These are phyloP conservation scores for Siniperca knerii DNA, from an alignment of 2,113 vertebrate genomes.

Conservation along the genomic window DNA sequence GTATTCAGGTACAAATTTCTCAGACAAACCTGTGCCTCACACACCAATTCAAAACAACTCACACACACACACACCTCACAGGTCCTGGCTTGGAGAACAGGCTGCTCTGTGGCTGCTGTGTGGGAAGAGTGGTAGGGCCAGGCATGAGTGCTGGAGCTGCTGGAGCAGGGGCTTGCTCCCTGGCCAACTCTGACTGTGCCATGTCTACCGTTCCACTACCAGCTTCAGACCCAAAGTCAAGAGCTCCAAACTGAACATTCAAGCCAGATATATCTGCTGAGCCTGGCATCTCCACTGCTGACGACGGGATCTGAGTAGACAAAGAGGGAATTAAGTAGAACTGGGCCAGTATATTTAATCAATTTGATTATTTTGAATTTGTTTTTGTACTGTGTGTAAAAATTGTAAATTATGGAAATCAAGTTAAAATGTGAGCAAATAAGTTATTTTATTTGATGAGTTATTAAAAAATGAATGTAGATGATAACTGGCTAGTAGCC, in stretches of 20 bases:
- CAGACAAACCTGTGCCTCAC: neutral
- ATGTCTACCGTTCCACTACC: slow-evolving; percentile 83
- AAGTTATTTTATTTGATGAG: too few relatives aligned
- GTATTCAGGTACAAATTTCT: neutral
- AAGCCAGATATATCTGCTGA: slow-evolving; percentile 91
- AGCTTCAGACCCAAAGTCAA: slow-evolving; percentile 95
- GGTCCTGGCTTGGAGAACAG: slow-evolving; percentile 91
- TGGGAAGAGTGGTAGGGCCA: slow-evolving; percentile 40
- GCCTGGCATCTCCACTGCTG: slow-evolving; percentile 97
- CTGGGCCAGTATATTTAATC: neutral
- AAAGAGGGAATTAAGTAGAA: neutral
- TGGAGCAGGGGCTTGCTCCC: slow-evolving; percentile 57
- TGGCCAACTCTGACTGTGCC: slow-evolving; percentile 81
- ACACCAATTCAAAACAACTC: neutral
- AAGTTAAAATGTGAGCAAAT: neutral
- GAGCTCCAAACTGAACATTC: slow-evolving; percentile 96
- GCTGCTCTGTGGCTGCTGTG: slow-evolving; percentile 83
- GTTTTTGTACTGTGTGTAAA: neutral
- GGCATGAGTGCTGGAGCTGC: slow-evolving; percentile 35
- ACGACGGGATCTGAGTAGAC: slow-evolving; percentile 89
- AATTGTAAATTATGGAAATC: neutral
- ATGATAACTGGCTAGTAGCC: accelerated
- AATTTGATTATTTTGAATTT: neutral
- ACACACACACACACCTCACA: slow-evolving; percentile 81
- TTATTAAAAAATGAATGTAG: too few relatives aligned